These are phyloP conservation scores for Drosophila leontia DNA, from an alignment of 1,140 invertebrate species.

Conservation along the genomic window DNA sequence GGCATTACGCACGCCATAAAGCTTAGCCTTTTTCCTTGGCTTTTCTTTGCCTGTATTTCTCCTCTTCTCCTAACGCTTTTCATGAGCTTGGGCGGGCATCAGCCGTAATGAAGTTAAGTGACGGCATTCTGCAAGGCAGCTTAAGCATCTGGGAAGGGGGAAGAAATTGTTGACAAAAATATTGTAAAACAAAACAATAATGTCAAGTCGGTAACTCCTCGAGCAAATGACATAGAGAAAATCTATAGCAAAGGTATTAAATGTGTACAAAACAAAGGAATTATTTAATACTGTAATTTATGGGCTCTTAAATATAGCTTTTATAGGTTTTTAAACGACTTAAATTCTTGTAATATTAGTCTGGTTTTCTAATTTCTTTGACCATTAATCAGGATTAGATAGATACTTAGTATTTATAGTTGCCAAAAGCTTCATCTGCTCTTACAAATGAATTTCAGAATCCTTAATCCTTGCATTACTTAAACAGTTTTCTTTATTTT, in stretches of 20 bases:
- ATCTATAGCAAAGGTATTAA: background rate
- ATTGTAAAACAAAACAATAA: slow-evolving; percentile 75
- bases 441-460: background rate
- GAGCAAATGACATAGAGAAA: slow-evolving; percentile 15
- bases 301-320: background rate
- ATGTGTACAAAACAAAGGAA: background rate
- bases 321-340: background rate
- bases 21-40: slow-evolving; percentile 66
- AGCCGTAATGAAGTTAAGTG: slow-evolving; percentile 79
- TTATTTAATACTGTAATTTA: background rate
- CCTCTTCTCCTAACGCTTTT: background rate
- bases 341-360: background rate
- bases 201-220: slow-evolving; percentile 32
- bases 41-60: background rate
- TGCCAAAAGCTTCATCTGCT: background rate
- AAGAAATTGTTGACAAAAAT: slow-evolving; percentile 44
- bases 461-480: background rate
- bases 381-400: background rate
- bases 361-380: background rate
- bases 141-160: slow-evolving; percentile 56
- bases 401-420: background rate
- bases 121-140: slow-evolving; percentile 63
- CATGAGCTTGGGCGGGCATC: slow-evolving; percentile 39
- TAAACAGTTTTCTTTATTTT: background rate
- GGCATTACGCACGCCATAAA: slow-evolving; percentile 83